Evolutionary conservation across 1,140 invertebrate species (phyloP).

Genomic region (Stegodyphus mimosarum): DNA sequence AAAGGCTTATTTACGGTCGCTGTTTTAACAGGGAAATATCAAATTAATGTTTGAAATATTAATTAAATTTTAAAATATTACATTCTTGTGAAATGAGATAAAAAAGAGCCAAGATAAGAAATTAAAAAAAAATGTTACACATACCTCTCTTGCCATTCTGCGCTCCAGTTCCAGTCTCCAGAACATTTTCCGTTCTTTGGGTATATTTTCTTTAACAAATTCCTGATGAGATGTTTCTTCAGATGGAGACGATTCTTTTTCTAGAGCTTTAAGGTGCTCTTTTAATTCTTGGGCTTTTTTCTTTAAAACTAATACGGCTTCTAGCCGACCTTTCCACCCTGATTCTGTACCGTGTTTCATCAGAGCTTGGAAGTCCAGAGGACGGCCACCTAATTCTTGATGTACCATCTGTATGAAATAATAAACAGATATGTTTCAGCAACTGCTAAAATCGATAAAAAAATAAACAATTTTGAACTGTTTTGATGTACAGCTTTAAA

Average conservation of each 20-base stretch:
- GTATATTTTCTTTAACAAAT: not conserved
- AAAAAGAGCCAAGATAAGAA: too few species aligned
- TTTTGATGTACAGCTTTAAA: too few species aligned
- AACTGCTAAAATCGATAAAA: too few species aligned
- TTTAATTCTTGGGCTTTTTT: not conserved
- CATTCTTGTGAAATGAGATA: too few species aligned
- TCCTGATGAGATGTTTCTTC: not conserved
- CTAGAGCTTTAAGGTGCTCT: not conserved
- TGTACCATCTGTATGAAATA: not conserved
- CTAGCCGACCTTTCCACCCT: not conserved
- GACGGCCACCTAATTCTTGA: not conserved
- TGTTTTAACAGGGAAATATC: too few species aligned
- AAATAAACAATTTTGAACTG: too few species aligned
- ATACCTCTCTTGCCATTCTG: not conserved
- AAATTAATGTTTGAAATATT: too few species aligned
- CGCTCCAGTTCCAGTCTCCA: conserved; percentile 14
- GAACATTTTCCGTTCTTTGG: not conserved
- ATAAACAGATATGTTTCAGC: not conserved
- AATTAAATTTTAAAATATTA: too few species aligned
- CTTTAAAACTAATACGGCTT: not conserved
- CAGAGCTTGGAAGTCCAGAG: not conserved
- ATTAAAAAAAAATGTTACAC: not conserved
- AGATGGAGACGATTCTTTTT: not conserved
- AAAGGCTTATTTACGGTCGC: too few species aligned
- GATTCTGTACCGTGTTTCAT: conserved; percentile 4